Base-by-base conservation (phyloP, 2,888 invertebrate genomes). In the Chrysolina americana region DNA sequence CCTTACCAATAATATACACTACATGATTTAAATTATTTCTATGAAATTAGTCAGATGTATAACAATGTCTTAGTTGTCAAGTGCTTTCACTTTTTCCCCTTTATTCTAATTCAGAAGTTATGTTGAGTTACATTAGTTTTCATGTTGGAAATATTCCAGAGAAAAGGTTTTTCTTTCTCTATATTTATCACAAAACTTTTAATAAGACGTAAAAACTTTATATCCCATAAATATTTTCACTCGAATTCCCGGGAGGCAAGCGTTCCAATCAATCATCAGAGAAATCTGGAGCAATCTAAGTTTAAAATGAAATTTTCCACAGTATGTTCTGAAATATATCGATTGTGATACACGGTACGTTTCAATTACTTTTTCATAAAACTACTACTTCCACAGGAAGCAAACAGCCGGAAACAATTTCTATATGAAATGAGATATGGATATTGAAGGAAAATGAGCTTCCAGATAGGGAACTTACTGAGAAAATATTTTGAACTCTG, bases 191-290 rank as follows among this genome's bases (percentile, higher is more conserved):
- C 73, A 41, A 59, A 78, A 78, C 78, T 78, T 78, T 76, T 76
- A 78, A 78, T 78, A 76, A 78, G 78, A 75, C 76, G 76, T 78
- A 74, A 76, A 78, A 78, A 75, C 71, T 77, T 78, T 77, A 77
- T 77, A 74, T 71, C 74, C 75, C 77, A 78, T 78, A 78, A 78
- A 77, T 77, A 78, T 78, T 77, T 76, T 77, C 72, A 77, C 72
- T 73, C 59, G 69, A 70, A 69, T 70, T 68, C 73, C 72, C 74
- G 21, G 8, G 69, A 66, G 71, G 74, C 23, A 56, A 76, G 68
- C 70, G 74, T 75, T 76, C 73, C 77, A 77, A 78, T 78, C 78
- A 78, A 78, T 78, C 78, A 78, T 77, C 72, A 63, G 56, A 41
- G 74, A 78, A 78, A 78, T 77, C 77, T 78, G 72, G 77, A 73